A percentile compares a stretch with the other conserved stretches of the same genome.
phyloP scores from a whole-genome alignment of 2,797 vertebrate species.

The Paguma larvata region DNA sequence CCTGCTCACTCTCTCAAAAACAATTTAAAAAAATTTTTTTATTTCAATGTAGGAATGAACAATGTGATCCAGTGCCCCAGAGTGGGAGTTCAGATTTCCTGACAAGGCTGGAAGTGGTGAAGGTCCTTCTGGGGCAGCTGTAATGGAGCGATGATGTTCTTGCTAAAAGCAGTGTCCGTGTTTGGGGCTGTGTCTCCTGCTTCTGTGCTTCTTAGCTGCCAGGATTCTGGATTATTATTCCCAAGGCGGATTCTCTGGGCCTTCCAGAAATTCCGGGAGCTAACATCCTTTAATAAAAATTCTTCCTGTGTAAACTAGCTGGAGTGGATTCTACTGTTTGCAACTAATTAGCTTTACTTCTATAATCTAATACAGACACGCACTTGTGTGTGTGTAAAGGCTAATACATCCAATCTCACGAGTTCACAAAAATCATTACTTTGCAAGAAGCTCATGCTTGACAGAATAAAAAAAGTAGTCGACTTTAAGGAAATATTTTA shows the following conservation, averaged over 20 bases:
- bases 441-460: background rate
- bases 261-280: background rate
- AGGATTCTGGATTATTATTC: background rate
- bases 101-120: background rate
- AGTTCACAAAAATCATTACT: background rate
- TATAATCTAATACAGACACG: background rate
- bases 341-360: background rate
- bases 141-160: background rate
- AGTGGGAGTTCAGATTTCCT: background rate
- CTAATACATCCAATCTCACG: background rate
- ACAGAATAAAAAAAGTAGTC: background rate
- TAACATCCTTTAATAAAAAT: background rate
- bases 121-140: background rate
- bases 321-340: background rate
- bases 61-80: background rate
- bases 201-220: background rate
- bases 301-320: background rate
- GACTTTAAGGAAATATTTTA: background rate
- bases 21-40: too few species aligned
- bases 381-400: too few species aligned
- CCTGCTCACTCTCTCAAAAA: too few species aligned
- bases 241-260: background rate
- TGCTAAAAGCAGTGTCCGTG: too few species aligned
- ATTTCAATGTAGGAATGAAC: background rate
- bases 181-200: background rate